Evolutionary conservation across 2,797 vertebrate species (phyloP).

Genomic region (Threskiornis aethiopicus): DNA sequence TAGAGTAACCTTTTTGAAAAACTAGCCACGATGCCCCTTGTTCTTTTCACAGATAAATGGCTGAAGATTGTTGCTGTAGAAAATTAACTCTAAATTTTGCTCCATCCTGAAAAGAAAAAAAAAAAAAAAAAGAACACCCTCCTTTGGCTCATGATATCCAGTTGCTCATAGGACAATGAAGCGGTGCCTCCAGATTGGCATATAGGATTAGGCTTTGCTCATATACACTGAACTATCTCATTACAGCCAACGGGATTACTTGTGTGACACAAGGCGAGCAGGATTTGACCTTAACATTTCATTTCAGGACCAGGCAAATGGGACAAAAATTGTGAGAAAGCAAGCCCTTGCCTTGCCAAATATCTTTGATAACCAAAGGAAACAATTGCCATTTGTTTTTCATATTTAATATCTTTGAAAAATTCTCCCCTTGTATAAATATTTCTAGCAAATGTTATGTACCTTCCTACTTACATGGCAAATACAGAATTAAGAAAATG

Average conservation of each 20-base stretch:
- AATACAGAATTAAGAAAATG: not conserved
- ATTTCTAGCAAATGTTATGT: not conserved
- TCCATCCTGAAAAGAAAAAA: not conserved
- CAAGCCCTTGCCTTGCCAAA: not conserved
- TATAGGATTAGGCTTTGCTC: slow-evolving; percentile 26
- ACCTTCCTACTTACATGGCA: not conserved
- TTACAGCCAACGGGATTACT: slow-evolving; percentile 34
- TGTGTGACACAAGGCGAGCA: slow-evolving; percentile 26
- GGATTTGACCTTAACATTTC: slow-evolving; percentile 55
- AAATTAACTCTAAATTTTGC: not conserved
- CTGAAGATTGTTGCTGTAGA: not conserved
- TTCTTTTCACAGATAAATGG: not conserved
- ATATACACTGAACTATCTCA: slow-evolving; percentile 13
- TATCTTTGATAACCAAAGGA: not conserved
- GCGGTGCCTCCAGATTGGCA: not conserved
- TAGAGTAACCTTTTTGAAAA: not conserved
- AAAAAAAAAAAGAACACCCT: too few relatives aligned
- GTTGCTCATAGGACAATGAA: not conserved
- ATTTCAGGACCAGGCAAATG: not conserved
- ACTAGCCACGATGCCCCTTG: not conserved
- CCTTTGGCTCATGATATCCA: not conserved
- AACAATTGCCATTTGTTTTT: not conserved
- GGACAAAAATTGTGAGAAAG: not conserved
- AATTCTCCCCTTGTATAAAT: not conserved
- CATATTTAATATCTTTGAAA: not conserved